These are phyloP conservation scores for Penaeus japonicus DNA, from an alignment of 1,140 invertebrate species.

Conservation along the genomic window DNA sequence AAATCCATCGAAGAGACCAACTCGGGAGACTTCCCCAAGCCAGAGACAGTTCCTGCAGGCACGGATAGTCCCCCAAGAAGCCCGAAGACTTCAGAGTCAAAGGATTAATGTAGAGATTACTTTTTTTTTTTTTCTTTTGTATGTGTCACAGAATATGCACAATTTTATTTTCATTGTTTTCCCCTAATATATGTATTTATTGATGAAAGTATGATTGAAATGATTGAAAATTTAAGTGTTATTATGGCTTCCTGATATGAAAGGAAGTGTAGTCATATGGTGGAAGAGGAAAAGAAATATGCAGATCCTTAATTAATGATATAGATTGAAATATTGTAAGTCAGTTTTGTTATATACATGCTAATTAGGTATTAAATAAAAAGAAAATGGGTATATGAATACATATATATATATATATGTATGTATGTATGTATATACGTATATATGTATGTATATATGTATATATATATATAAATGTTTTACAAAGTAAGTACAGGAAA, in stretches of 20 bases:
- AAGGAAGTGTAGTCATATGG: neutral
- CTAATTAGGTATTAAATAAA: neutral
- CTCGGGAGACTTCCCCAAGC: constrained; percentile 47
- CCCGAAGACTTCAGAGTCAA: neutral
- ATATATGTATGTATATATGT: neutral
- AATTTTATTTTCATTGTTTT: neutral
- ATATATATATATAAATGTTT: neutral
- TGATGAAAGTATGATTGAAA: too few species aligned
- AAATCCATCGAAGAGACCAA: constrained; percentile 51
- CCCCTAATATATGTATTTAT: too few species aligned
- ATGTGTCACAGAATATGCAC: neutral
- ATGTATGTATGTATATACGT: neutral
- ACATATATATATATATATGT: neutral
- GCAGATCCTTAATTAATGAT: too few species aligned
- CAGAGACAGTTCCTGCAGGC: constrained; percentile 16
- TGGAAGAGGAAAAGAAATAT: neutral
- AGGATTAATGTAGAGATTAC: neutral
- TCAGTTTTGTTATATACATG: neutral
- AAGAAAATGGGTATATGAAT: constrained; percentile 21
- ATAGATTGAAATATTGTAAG: neutral
- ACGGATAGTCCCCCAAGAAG: neutral
- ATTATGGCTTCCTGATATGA: neutral
- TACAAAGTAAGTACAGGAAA: too few species aligned
- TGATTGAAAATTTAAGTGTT: too few species aligned
- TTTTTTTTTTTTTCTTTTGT: neutral